Percentiles rank a stretch among this genome's conserved stretches.
Evolutionary conservation across 2,113 vertebrate genomes (phyloP).

Genomic region (Spermophilus dauricus): DNA sequence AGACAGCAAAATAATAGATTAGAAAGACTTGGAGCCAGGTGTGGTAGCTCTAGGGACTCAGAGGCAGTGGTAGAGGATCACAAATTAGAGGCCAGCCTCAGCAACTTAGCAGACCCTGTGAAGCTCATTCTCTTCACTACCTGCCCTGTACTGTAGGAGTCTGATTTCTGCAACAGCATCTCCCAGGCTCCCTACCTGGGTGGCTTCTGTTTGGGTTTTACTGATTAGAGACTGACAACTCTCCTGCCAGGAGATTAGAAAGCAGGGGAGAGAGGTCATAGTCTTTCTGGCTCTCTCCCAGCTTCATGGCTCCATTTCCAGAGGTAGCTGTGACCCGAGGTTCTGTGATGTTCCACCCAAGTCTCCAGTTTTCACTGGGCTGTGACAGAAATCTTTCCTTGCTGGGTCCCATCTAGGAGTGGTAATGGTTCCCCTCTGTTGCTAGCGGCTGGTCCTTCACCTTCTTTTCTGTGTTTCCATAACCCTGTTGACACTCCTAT

Average conservation of each 20-base stretch:
- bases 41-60: no score
- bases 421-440: not conserved
- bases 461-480: not conserved
- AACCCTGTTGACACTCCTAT: not conserved
- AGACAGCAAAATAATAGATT: not conserved
- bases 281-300: not conserved
- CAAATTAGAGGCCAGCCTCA: no score
- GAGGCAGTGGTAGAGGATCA: no score
- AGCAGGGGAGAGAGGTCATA: not conserved
- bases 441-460: not conserved
- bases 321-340: no score
- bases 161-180: not conserved
- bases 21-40: no score
- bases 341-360: not conserved
- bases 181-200: not conserved
- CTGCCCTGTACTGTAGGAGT: not conserved
- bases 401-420: accelerated
- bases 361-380: not conserved
- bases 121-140: not conserved
- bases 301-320: not conserved
- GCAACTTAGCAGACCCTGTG: no score
- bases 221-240: not conserved
- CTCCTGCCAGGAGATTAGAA: not conserved
- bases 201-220: not conserved
- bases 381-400: not conserved